Conservation (phyloP, 2,888 invertebrate genomes). For the Nephrotoma guestfalica region DNA sequence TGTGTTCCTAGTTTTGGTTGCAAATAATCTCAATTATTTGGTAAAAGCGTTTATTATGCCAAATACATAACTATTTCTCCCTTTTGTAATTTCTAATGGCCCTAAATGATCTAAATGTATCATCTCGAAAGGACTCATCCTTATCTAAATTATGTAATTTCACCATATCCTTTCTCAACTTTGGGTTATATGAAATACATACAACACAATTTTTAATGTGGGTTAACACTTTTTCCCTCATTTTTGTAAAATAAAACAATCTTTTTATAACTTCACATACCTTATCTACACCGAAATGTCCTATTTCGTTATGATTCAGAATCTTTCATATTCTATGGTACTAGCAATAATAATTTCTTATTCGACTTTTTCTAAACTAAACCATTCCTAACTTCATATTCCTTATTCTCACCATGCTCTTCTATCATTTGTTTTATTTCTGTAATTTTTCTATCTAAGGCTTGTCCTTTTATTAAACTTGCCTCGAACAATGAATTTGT, state of each 20-base stretch:
- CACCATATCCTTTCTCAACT: neutral
- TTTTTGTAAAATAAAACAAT: neutral
- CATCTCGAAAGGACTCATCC: neutral
- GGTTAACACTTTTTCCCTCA: neutral
- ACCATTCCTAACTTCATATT: neutral
- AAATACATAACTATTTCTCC: neutral
- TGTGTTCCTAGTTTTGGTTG: neutral
- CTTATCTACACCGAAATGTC: neutral
- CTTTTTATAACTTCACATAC: neutral
- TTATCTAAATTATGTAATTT: neutral
- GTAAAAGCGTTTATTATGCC: neutral
- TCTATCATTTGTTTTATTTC: neutral
- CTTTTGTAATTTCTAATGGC: neutral
- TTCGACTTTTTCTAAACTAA: neutral
- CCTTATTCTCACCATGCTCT: neutral
- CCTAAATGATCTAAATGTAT: neutral
- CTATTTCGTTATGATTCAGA: neutral
- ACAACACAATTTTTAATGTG: neutral
- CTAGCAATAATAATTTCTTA: neutral
- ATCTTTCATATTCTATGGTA: neutral
- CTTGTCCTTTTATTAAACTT: neutral
- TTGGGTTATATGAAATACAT: neutral
- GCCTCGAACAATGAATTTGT: neutral
- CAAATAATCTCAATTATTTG: neutral
- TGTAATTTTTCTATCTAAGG: neutral